Evolutionary conservation across 1,140 invertebrate species (phyloP), one percentile per base, ranked within the genome.

Genomic region (Hydropsyche tenuis): DNA sequence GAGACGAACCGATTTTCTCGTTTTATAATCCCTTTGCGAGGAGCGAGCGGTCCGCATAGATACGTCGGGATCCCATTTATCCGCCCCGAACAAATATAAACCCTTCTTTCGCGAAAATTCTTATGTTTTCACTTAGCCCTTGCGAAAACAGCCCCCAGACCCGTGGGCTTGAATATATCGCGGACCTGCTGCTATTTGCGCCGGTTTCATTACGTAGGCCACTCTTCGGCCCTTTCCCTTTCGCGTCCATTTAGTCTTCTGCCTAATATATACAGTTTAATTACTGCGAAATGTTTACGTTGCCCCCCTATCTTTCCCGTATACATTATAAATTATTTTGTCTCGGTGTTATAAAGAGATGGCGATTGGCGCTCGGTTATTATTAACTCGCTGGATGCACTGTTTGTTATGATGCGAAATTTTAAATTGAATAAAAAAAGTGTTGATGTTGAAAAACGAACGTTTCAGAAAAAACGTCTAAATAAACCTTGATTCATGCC

Each of bases 231-330:
- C 11, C 1, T 60, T 25, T 25, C 22, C 25, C 18, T 22, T 18
- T 4, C 11, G 20, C 23, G 56, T 60, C 20, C 56, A 60, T 60
- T 60, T 60, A 60, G 56, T 60, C 56, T 25, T 23, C 22, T 12
- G 51, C 56, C 56, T 60, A 60, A 60, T 60, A 60, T 60, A 60
- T 60, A 60, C 56, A 60, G 56, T 60, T 60, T 60, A 60, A 60
- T 60, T 60, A 25, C 56, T 60, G 56, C 22, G 23, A 60, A 60
- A 60, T 25, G 56, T 25, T 60, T 25, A 25, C 56, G 23, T 7
- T 25, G 11, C 11, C 1, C 56, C 56, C 56, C 51, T 16, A 16
- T 46, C n/a, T n/a, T 37, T 37, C 9, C 30, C 30, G 56, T 27
- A 23, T 60, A 25, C 56, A 25, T 25, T 60, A 25, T 60, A 12